These are phyloP conservation scores for Thymallus thymallus DNA, from an alignment of 2,113 vertebrate genomes.

Conservation along the genomic window DNA sequence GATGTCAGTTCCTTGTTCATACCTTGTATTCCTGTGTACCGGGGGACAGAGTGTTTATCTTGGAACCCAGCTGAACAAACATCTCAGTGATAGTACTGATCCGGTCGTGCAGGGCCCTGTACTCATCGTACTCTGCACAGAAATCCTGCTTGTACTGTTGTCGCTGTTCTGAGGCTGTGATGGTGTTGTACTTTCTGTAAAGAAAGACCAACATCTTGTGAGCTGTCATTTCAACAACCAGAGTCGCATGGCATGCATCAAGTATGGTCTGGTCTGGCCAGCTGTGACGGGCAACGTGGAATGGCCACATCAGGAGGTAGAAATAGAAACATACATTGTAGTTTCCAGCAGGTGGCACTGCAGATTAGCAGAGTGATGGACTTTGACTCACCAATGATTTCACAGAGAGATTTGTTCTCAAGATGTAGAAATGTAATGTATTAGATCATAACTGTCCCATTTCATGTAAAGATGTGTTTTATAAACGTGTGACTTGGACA, in stretches of 20 bases:
- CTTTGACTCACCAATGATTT: neutral
- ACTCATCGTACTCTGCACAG: constrained; percentile 78
- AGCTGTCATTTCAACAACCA: neutral
- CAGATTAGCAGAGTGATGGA: constrained; percentile 19
- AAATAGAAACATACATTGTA: neutral
- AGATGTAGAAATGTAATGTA: constrained; percentile 56
- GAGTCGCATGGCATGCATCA: neutral
- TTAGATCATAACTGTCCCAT: constrained; percentile 17
- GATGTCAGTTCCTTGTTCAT: constrained; percentile 22
- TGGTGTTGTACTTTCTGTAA: constrained; percentile 73
- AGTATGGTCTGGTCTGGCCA: no score
- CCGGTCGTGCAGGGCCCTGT: constrained; percentile 74
- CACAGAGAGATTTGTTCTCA: constrained; percentile 43
- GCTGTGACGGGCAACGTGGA: neutral
- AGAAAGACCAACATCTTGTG: neutral
- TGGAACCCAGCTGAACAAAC: constrained; percentile 81
- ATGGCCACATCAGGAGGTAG: neutral
- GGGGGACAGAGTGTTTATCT: constrained; percentile 76
- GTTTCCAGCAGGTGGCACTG: constrained; percentile 59
- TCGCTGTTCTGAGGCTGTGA: constrained; percentile 71
- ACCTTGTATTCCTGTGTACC: constrained; percentile 83
- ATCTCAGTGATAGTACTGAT: constrained; percentile 75
- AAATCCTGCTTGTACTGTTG: constrained; percentile 82
- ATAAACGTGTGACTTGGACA: no score
- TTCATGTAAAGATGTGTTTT: no score